Evolutionary conservation across 2,888 invertebrate species (phyloP).

Genomic region (Ganaspis brasiliensis): DNA sequence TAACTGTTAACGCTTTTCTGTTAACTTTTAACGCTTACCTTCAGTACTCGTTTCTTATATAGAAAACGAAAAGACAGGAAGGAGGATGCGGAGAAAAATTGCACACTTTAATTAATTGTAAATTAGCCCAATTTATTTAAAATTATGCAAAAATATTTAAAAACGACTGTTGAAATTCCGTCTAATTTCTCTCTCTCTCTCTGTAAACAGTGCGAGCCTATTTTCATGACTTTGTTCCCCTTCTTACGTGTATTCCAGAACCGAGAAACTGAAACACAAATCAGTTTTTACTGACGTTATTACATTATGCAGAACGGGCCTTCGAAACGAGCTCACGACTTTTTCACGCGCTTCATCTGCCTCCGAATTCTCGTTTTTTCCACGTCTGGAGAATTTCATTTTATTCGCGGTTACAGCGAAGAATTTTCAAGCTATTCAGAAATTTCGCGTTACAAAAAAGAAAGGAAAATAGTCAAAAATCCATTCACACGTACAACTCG

Average conservation of each 20-base stretch:
- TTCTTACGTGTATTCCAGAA: neutral
- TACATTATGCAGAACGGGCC: slow-evolving; percentile 19
- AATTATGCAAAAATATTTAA: neutral
- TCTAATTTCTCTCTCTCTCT: neutral
- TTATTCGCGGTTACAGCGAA: slow-evolving; percentile 22
- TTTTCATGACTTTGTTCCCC: neutral
- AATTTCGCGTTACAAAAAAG: slow-evolving; percentile 42
- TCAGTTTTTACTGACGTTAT: slow-evolving; percentile 23
- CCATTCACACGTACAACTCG: slow-evolving; percentile 57
- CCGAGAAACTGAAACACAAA: slow-evolving; percentile 27
- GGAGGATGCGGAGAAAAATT: too few species aligned
- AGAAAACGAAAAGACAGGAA: too few species aligned
- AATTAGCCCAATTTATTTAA: too few species aligned
- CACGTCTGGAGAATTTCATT: slow-evolving; percentile 33
- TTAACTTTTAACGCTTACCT: too few species aligned
- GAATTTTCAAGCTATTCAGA: slow-evolving; percentile 35
- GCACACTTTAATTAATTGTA: too few species aligned
- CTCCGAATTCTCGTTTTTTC: slow-evolving; percentile 13
- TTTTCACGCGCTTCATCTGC: slow-evolving; percentile 35
- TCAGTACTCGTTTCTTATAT: too few species aligned
- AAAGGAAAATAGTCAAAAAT: slow-evolving; percentile 43
- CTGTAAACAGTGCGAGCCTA: neutral
- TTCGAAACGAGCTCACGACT: slow-evolving; percentile 10
- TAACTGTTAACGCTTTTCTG: too few species aligned
- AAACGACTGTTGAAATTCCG: neutral